Evolutionary conservation across 2,113 vertebrate genomes (phyloP), one percentile per base, ranked within the genome.

Genomic region (Scalopus aquaticus): DNA sequence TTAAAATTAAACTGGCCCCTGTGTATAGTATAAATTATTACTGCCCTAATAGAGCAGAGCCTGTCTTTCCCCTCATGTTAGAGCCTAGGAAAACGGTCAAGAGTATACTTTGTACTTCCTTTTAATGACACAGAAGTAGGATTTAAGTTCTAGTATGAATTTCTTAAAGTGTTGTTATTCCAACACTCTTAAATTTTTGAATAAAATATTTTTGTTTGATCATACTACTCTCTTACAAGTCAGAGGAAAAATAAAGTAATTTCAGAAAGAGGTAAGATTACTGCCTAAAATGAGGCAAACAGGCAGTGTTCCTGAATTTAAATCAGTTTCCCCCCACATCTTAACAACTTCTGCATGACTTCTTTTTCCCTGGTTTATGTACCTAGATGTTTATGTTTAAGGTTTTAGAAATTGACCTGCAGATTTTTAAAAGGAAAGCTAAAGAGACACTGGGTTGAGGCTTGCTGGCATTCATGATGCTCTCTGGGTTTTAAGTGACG

Each of bases 201-300:
- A 67, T 78, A 32, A 83, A 81, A 49, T 6, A 28, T 49, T 73
- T 72, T 64, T 69, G 10, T 73, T 87, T 37, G 58, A 32, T 77
- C 70, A 1, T 87, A 8, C 80, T 73, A 2, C n/a, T 77, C 58
- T 77, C 46, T 2, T 58, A 46, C 24, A 81, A 35, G 26, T 86
- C 90, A 76, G 82, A 82, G 56, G 39, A 65, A 89, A 88, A 65
- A 58, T 58, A 60, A 91, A 82, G 8, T 51, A 37, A 20, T n/a
- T 84, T 86, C 30, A 83, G 62, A 93, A 83, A 81, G 60, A 91
- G 51, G 35, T 87, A 39, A 82, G 62, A 62, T 65, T 85, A 37
- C 19, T 73, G 67, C 62, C 39, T 70, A 85, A 90, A 46, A 85
- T 17, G 28, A 67, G 67, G 60, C 9, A 22, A 81, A 62, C 15